These are phyloP conservation scores for Lates calcarifer DNA, from an alignment of 2,113 vertebrate species.

Conservation along the genomic window DNA sequence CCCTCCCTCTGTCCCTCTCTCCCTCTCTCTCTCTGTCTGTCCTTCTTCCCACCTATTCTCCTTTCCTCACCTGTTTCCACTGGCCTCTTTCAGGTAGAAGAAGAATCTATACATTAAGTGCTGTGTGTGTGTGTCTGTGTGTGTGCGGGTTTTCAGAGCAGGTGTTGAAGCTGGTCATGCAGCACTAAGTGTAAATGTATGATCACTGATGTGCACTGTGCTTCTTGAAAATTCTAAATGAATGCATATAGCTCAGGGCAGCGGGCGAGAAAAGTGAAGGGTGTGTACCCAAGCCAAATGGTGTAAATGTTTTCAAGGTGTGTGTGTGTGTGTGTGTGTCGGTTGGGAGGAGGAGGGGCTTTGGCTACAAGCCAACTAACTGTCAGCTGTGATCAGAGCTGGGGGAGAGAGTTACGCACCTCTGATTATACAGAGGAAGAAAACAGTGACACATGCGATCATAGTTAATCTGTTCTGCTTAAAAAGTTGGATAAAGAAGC, in stretches of 20 bases:
- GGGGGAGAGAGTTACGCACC: constrained; percentile 49
- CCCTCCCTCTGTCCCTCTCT: constrained; percentile 18
- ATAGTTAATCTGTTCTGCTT: constrained; percentile 29
- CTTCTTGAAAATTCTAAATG: constrained; percentile 29
- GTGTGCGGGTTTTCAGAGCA: constrained; percentile 36
- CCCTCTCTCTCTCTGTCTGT: constrained; percentile 1
- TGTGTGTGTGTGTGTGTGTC: constrained; percentile 25
- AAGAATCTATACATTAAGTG: constrained; percentile 26
- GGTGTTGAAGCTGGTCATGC: constrained; percentile 47
- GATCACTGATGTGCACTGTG: constrained; percentile 31
- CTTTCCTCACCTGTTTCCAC: constrained; percentile 66
- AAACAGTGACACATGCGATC: constrained; percentile 27
- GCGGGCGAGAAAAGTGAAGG: constrained; percentile 16
- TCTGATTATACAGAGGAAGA: constrained; percentile 57
- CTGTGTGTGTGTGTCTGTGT: constrained; percentile 4
- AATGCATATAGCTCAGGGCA: constrained; percentile 38
- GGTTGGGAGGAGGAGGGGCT: constrained; percentile 36
- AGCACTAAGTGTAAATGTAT: constrained; percentile 36
- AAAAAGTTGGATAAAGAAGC: not conserved
- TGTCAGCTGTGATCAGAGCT: constrained; percentile 57
- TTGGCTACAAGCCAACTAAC: constrained; percentile 64
- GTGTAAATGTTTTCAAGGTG: constrained; percentile 49
- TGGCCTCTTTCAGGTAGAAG: constrained; percentile 13
- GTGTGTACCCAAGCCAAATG: constrained; percentile 43
- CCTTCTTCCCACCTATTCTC: constrained; percentile 29